A percentile compares a stretch with the other conserved stretches of the same genome.
Evolutionary conservation across 2,113 vertebrate species (phyloP).

Genomic region (Tricholaema leucomelas): DNA sequence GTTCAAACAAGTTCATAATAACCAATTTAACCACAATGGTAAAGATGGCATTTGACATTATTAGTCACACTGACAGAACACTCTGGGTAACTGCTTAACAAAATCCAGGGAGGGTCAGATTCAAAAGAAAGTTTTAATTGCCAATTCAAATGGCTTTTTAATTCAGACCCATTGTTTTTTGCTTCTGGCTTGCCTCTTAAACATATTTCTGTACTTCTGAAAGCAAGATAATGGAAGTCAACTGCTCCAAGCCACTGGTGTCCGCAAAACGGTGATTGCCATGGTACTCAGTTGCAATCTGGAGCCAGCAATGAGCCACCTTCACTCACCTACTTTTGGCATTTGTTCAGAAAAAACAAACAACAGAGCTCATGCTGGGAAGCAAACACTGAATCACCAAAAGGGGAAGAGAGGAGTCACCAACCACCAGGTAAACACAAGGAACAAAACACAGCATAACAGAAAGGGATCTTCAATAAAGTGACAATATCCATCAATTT

Average conservation of each 20-base stretch:
- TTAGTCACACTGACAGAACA: neutral
- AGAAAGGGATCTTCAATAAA: neutral
- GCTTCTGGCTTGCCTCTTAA: neutral
- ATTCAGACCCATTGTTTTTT: neutral
- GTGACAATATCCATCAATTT: neutral
- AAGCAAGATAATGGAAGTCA: neutral
- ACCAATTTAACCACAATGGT: neutral
- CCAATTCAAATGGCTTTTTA: no score
- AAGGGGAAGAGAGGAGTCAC: neutral
- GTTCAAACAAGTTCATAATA: neutral
- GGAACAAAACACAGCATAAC: neutral
- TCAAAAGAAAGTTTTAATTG: neutral
- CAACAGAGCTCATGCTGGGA: neutral
- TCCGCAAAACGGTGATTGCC: neutral
- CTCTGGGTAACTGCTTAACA: neutral
- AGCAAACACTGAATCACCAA: neutral
- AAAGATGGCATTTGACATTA: neutral
- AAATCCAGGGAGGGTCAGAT: neutral
- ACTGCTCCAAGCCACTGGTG: neutral
- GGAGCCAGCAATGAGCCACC: neutral
- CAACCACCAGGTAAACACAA: neutral
- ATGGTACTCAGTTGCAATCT: neutral
- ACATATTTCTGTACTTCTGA: neutral
- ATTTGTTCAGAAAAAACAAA: neutral
- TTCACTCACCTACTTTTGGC: neutral